These are phyloP conservation scores for Oncorhynchus tshawytscha DNA, from an alignment of 2,113 vertebrate genomes.

Conservation along the genomic window DNA sequence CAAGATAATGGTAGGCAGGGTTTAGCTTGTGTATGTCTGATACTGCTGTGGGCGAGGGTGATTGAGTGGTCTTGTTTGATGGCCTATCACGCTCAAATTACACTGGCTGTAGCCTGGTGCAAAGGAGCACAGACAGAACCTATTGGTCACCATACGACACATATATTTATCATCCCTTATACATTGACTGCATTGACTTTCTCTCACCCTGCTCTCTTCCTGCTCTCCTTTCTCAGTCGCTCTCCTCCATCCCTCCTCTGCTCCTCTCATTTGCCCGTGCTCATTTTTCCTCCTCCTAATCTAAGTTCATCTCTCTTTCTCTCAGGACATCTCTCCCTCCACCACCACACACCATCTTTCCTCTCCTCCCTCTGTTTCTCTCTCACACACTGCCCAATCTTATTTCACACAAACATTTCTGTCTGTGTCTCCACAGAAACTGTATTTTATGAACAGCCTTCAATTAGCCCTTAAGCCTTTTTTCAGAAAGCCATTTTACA, in stretches of 20 bases:
- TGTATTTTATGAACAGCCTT: neutral
- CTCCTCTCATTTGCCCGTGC: neutral
- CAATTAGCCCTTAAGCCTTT: neutral
- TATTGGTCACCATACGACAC: conserved; percentile 12
- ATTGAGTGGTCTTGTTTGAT: conserved; percentile 21
- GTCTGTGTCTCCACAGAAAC: too few relatives aligned
- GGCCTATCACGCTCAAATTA: conserved; percentile 26
- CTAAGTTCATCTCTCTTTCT: neutral
- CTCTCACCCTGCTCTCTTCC: neutral
- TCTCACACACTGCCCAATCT: neutral
- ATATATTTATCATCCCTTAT: conserved; percentile 22
- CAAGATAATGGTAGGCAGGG: neutral
- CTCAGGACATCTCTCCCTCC: neutral
- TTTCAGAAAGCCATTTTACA: neutral
- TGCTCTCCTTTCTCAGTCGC: neutral
- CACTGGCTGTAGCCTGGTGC: neutral
- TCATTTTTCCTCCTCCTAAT: neutral
- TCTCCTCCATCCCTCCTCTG: neutral
- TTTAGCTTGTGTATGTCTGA: neutral
- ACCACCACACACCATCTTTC: neutral
- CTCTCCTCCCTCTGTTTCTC: neutral
- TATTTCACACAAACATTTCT: neutral
- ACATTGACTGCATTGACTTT: neutral
- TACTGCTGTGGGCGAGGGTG: neutral
- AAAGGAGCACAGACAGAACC: conserved; percentile 16